phyloP scores from a whole-genome alignment of 2,797 vertebrate species.

The Rhabdophis nuchalis region DNA sequence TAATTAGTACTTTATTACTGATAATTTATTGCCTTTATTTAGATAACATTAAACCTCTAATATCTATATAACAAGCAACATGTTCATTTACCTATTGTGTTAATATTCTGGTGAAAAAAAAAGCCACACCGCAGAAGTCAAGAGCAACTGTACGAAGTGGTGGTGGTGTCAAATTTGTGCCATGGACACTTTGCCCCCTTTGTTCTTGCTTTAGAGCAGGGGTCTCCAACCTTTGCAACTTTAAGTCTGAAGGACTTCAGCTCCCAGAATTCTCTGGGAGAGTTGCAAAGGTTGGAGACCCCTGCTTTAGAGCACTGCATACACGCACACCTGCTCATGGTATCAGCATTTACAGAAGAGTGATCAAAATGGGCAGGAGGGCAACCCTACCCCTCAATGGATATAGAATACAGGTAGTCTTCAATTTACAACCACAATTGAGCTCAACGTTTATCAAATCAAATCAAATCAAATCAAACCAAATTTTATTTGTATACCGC shows the following conservation, averaged over 20 bases:
- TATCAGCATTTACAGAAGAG: not conserved
- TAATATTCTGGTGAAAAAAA: not conserved
- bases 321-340: not conserved
- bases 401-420: too few relatives aligned
- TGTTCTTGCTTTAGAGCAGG: not conserved
- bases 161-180: not conserved
- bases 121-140: not conserved
- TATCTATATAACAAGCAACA: not conserved
- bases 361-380: not conserved
- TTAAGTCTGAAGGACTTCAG: too few relatives aligned
- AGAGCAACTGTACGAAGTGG: not conserved
- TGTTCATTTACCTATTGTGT: not conserved
- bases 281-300: too few relatives aligned
- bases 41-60: not conserved
- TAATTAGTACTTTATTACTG: not conserved
- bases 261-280: too few relatives aligned
- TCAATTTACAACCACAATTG: not conserved
- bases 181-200: not conserved
- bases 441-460: not conserved
- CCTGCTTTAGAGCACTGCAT: not conserved
- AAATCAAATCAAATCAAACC: too few relatives aligned
- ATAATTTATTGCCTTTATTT: not conserved
- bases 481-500: too few relatives aligned
- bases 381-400: not conserved
- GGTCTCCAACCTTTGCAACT: too few relatives aligned